These are phyloP conservation scores for Galleria mellonella DNA, from an alignment of 1,140 invertebrate genomes.

Conservation along the genomic window DNA sequence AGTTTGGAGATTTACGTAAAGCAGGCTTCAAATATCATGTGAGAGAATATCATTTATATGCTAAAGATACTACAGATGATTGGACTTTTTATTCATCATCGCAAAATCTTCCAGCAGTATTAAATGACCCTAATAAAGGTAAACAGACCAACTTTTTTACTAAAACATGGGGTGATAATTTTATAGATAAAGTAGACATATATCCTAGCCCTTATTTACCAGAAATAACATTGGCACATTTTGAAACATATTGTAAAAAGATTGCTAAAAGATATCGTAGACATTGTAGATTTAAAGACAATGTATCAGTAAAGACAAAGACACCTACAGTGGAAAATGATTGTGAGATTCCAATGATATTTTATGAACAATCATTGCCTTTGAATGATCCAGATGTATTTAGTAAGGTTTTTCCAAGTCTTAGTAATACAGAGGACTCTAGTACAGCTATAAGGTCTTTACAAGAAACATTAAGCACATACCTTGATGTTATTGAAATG, in stretches of 20 bases:
- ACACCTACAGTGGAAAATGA: constrained; percentile 51
- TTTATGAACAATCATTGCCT: constrained; percentile 88
- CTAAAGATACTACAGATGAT: constrained; percentile 74
- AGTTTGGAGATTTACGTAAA: constrained; percentile 91
- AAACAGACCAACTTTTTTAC: constrained; percentile 96
- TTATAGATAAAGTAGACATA: constrained; percentile 88
- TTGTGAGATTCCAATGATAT: constrained; percentile 87
- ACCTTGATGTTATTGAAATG: constrained; percentile 96
- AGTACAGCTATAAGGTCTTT: constrained; percentile 63
- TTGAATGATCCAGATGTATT: constrained; percentile 90
- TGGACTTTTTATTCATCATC: constrained; percentile 89
- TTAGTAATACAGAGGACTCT: constrained; percentile 60
- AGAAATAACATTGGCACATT: constrained; percentile 88
- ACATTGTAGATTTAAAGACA: constrained; percentile 73
- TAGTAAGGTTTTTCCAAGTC: constrained; percentile 86
- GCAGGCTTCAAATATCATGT: constrained; percentile 92
- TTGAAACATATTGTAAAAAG: constrained; percentile 91
- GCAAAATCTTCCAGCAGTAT: constrained; percentile 96
- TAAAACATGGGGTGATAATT: constrained; percentile 97
- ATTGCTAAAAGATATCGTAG: constrained; percentile 78
- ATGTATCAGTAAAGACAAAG: constrained; percentile 45
- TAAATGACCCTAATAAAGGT: constrained; percentile 95
- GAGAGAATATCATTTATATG: constrained; percentile 84
- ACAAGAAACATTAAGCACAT: constrained; percentile 89
- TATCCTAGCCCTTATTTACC: constrained; percentile 87